A percentile compares a stretch with the other conserved stretches of the same genome.
Conservation (phyloP, 2,113 vertebrate genomes). For the Vulpes vulpes region DNA sequence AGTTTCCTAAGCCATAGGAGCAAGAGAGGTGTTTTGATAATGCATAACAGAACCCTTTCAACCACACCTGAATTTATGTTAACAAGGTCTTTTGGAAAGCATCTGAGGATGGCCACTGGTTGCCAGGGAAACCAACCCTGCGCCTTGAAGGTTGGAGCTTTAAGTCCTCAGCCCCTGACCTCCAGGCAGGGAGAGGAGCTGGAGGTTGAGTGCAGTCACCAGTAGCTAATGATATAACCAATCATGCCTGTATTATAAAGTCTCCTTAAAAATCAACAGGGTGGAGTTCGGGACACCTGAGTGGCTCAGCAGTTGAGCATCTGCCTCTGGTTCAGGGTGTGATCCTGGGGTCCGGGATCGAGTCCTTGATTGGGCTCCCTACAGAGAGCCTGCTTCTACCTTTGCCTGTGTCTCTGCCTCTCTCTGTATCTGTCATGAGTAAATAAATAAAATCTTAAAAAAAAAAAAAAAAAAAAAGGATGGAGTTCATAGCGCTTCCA, state of each 20-base stretch:
- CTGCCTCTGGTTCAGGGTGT: too few species aligned
- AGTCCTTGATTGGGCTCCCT: too few species aligned
- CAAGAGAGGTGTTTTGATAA: not conserved
- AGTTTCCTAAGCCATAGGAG: not conserved
- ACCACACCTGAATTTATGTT: not conserved
- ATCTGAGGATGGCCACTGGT: not conserved
- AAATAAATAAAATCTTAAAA: too few species aligned
- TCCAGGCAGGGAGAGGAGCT: not conserved
- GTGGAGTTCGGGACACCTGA: not conserved
- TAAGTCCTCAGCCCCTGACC: not conserved
- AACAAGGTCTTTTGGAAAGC: not conserved
- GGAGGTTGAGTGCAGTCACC: not conserved
- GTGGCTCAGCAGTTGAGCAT: too few species aligned
- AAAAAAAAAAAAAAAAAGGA: too few species aligned
- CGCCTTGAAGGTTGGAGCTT: not conserved
- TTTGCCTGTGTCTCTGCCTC: too few species aligned
- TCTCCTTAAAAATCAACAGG: not conserved
- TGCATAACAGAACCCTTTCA: not conserved
- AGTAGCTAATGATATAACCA: not conserved
- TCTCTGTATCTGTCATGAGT: too few species aligned
- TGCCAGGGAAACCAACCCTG: not conserved
- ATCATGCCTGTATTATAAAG: not conserved
- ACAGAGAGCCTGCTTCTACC: too few species aligned
- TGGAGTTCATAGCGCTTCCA: not conserved
- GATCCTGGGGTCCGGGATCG: too few species aligned